Percentiles rank a stretch among this genome's conserved stretches.
phyloP scores from a whole-genome alignment of 2,888 invertebrate species.

The Drosophila multiciliata region DNA sequence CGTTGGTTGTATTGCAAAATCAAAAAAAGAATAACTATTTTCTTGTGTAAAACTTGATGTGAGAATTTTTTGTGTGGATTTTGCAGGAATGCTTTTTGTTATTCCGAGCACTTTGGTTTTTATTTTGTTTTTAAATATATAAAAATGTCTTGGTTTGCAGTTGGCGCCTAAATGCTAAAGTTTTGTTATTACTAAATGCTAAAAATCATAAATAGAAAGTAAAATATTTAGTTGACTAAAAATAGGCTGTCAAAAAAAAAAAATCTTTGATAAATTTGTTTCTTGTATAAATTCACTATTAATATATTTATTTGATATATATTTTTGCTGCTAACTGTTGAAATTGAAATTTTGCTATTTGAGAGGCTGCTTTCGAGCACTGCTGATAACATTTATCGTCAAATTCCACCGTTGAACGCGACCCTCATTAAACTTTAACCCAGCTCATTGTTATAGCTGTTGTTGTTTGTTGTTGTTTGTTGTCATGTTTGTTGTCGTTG shows the following conservation, averaged over 20 bases:
- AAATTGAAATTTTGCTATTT: too few species aligned
- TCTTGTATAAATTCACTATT: neutral
- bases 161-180: conserved; percentile 26
- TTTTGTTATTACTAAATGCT: conserved; percentile 5
- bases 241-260: neutral
- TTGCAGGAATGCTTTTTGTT: neutral
- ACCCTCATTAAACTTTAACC: conserved; percentile 22
- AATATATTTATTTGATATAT: neutral
- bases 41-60: conserved; percentile 27
- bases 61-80: conserved; percentile 20
- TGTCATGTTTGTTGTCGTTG: conserved; percentile 3
- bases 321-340: neutral
- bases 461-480: conserved; percentile 11
- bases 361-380: conserved; percentile 4
- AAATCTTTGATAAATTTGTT: too few species aligned
- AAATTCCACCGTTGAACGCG: conserved; percentile 15
- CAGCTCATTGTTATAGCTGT: conserved; percentile 8
- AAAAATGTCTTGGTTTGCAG: conserved; percentile 24
- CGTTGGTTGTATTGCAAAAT: conserved; percentile 48
- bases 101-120: conserved; percentile 11
- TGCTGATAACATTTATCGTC: conserved; percentile 5
- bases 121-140: neutral
- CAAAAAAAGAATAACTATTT: conserved; percentile 32
- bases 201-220: conserved; percentile 6
- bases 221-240: neutral